Base-by-base conservation (phyloP, 2,797 vertebrate genomes). In the Hoplostethus mediterraneus region DNA sequence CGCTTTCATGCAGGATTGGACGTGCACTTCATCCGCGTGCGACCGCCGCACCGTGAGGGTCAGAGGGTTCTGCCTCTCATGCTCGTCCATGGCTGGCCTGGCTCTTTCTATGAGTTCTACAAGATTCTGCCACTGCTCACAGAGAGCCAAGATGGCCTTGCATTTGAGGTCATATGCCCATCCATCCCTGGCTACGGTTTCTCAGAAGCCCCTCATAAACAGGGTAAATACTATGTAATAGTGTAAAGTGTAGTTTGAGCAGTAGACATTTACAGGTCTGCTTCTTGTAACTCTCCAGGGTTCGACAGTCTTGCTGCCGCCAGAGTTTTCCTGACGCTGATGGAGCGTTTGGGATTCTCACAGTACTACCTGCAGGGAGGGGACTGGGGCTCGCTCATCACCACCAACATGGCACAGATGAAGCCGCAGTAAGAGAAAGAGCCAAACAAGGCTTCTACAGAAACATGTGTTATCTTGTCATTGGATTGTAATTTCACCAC, bases 91-190 rank as follows among this genome's bases (percentile, higher is more conserved):
- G 97, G 97, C 67, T 98, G 97, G 97, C 97, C 97, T 0, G 96
- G 96, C 8, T 97, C 95, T 66, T 97, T 97, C 80, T 98, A 91
- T 0, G 96, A 97, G 88, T 98, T 97, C 93, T 97, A 96, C 89
- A 95, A 87, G 87, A 96, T 97, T 63, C 82, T 97, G 7, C 96
- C 97, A 7, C 79, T 97, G 59, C 95, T 98, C 70, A 96, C 94
- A 0, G 90, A 95, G 36, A 88, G 81, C 1, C 59, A 63, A 0
- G 88, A 86, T 0, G 74, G 90, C 6, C 33, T 96, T 59, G 91
- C 79, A 0, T 98, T 98, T 88, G 96, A 98, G 83, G 89, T 98
- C 79, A 93, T 98, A 85, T 97, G 96, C 68, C 96, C 97, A 3
- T 97, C 97, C 48, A 97, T 97, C 68, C 97, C 97, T 49, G 97